These are phyloP conservation scores for Clarias platycephalus DNA, from an alignment of 2,797 vertebrate species.

Conservation along the genomic window DNA sequence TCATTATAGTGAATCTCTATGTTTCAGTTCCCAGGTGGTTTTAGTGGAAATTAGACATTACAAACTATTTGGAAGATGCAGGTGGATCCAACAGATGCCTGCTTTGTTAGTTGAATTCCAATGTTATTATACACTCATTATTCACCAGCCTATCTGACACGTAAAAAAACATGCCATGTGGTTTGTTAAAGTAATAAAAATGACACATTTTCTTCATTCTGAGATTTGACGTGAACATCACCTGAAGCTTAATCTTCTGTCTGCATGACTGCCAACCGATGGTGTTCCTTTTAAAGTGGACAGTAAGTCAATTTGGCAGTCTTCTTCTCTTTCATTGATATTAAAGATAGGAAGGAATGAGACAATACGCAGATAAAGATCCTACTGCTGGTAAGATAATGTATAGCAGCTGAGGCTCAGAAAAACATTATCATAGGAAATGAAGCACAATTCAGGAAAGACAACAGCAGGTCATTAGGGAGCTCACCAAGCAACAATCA, in stretches of 20 bases:
- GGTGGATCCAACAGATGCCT: background rate
- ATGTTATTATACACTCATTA: background rate
- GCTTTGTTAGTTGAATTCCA: background rate
- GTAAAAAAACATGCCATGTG: too few species aligned
- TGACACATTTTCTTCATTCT: background rate
- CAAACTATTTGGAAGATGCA: background rate
- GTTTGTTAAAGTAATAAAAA: too few species aligned
- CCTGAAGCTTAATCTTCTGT: background rate
- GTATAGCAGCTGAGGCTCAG: constrained; percentile 33
- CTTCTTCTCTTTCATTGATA: constrained; percentile 11
- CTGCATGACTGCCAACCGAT: background rate
- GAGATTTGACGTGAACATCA: background rate
- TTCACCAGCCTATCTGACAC: background rate
- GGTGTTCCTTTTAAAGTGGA: background rate
- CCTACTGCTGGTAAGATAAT: constrained; percentile 43
- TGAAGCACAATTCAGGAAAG: constrained; percentile 49
- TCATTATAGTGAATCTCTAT: background rate
- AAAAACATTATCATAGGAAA: constrained; percentile 58
- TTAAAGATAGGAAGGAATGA: constrained; percentile 37
- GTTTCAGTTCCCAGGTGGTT: background rate
- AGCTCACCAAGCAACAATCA: constrained; percentile 46
- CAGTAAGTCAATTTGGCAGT: background rate
- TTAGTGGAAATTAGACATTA: background rate
- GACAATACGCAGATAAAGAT: constrained; percentile 47
- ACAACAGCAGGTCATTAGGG: constrained; percentile 51